Evolutionary conservation across 2,797 vertebrate species (phyloP), one percentile per base, ranked within the genome.

Genomic region (Acipenser ruthenus): DNA sequence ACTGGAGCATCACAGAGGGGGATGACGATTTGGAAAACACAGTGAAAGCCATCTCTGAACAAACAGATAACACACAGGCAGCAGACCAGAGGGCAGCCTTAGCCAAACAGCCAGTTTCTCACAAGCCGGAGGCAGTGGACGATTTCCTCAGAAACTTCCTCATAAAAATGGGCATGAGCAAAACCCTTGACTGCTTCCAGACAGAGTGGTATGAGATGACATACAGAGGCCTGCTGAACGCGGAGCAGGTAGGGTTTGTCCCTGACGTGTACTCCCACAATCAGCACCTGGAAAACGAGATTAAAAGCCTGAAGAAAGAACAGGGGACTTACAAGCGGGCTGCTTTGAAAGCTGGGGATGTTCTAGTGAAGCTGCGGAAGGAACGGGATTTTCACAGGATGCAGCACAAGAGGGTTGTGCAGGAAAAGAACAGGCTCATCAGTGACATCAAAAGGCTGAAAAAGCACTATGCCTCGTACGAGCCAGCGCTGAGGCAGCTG

Each of bases 141-240:
- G 89, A 92, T 70, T 98, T 92, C 76, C 72, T 98, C 49, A 90
- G 91, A 75, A 94, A 88, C 81, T 98, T 94, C 70, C 87, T 99
- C 37, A 79, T 84, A 67, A 90, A 90, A 73, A 70, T 86, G 87
- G 88, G 84, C 58, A 97, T 99, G 96, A 82, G 72, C 49, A 88
- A 87, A 77, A 98, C 96, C 0, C 80, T 98, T 6, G 76, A 94
- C 65, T 93, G 89, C 79, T 97, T 98, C 74, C 92, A 98, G 59
- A 86, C 80, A 0, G 95, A 99, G 89, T 95, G 94, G 95, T 88
- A 86, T 7, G 93, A 96, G 67, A 77, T 92, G 72, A 65, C 75
- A 12, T 78, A 93, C 66, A 93, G 80, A 70, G 91, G 91, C 15
- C 13, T 72, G 12, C 15, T 90, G 10, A 71, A 79, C n/a, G 48